Evolutionary conservation across 2,113 vertebrate species (phyloP).

Genomic region (Paedocypris sp.): DNA sequence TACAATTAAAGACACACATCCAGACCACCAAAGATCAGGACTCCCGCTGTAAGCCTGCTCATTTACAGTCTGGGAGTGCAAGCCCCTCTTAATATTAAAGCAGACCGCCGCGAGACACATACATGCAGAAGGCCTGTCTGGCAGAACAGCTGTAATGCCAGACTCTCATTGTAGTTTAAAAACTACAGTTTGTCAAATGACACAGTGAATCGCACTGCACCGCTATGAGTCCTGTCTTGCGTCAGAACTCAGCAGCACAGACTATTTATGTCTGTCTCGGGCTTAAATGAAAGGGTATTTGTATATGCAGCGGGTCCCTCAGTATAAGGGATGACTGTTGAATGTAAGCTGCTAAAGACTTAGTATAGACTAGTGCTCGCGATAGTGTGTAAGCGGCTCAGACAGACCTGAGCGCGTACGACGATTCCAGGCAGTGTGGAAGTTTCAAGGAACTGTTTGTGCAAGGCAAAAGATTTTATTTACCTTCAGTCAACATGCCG

Average conservation of each 20-base stretch:
- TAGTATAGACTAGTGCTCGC: constrained; percentile 5
- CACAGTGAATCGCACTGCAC: background rate
- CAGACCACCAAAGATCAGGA: constrained; percentile 16
- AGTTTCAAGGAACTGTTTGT: background rate
- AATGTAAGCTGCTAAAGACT: constrained; percentile 13
- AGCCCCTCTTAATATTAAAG: background rate
- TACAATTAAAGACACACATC: constrained; percentile 15
- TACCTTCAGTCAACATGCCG: background rate
- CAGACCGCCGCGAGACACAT: constrained; percentile 16
- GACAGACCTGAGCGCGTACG: background rate
- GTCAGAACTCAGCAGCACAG: constrained; percentile 1
- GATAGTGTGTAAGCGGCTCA: background rate
- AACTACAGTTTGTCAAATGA: background rate
- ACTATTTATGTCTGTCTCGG: constrained; percentile 15
- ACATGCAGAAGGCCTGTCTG: background rate
- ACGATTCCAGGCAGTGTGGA: background rate
- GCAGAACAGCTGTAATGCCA: constrained; percentile 17
- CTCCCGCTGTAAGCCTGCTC: constrained; percentile 1
- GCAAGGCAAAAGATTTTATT: background rate
- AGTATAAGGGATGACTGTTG: constrained; percentile 5
- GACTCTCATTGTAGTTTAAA: background rate
- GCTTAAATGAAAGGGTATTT: constrained; percentile 12
- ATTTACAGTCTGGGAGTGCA: background rate
- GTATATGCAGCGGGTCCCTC: constrained; percentile 6
- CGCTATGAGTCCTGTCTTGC: background rate